Base-by-base conservation (phyloP, 2,888 invertebrate genomes). In the Campoplex capitator region DNA sequence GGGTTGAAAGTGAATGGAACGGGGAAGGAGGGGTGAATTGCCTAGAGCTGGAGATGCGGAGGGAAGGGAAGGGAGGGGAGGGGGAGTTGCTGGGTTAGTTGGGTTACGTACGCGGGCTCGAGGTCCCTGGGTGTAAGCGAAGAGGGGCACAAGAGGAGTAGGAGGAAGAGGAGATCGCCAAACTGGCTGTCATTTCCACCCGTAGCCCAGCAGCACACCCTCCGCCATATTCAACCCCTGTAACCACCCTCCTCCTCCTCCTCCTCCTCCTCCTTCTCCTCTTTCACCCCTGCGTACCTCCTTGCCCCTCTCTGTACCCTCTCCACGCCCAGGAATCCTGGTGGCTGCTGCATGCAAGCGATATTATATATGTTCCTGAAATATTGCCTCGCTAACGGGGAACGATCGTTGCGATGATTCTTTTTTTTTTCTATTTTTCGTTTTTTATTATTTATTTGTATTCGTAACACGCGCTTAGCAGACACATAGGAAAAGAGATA, bases 101-200 rank as follows among this genome's bases (percentile, higher is more conserved):
- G 83, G 86, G 83, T 84, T 86, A 86, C 86, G 83, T 83, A 76
- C 82, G 83, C 86, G 86, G 71, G 74, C 79, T 81, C 58, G 76
- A 85, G 79, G 78, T 83, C 75, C 80, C 70, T 58, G 75, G 78
- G 71, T 80, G 68, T 80, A 70, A 79, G 80, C 78, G 78, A 45
- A 74, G 65, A 65, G 78, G 67, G 54, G 68, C 38, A 23, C 23
- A 23, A 23, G 28, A 42, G 28, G 32, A 56, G 76, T 71, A 58
- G 67, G 67, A 32, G 76, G 45, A 73, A 67, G 78, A 79, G 86
- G 87, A 84, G 83, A 85, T 89, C 74, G 86, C 89, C 88, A 88
- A 89, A 89, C 88, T 89, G 88, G 87, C 89, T 90, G 89, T 89
- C 89, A 89, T 89, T 89, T 88, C 85, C 88, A 90, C 88, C 88